Conservation (phyloP, 2,888 invertebrate genomes). For the Odontocerum albicorne region DNA sequence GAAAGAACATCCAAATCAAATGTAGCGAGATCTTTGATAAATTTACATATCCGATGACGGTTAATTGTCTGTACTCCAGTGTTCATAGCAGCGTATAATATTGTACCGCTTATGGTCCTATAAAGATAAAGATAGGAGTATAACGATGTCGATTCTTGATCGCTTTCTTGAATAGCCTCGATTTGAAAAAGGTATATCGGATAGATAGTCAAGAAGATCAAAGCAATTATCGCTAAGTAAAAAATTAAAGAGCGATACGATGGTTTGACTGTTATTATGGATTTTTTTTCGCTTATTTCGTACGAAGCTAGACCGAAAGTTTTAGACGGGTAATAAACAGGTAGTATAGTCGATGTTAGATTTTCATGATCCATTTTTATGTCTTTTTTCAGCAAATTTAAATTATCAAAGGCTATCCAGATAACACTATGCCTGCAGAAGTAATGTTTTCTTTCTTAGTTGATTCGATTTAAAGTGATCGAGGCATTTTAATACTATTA, state of each 20-base stretch:
- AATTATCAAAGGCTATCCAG: no score
- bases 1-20: constrained; percentile 22
- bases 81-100: background rate
- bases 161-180: background rate
- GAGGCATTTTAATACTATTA: no score
- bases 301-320: constrained; percentile 26
- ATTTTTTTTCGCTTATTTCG: background rate
- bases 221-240: background rate
- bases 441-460: no score
- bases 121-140: constrained; percentile 26
- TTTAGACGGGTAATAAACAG: constrained; percentile 9
- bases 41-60: constrained; percentile 8
- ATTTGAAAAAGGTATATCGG: constrained; percentile 13
- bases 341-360: background rate
- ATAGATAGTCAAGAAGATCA: background rate
- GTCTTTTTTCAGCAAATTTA: no score
- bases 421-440: no score
- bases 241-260: constrained; percentile 6
- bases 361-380: background rate
- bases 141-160: constrained; percentile 10
- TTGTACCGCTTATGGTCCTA: constrained; percentile 8
- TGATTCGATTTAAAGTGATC: no score
- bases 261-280: constrained; percentile 1
- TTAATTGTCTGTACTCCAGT: background rate
- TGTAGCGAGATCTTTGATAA: constrained; percentile 13